A percentile compares a stretch with the other conserved stretches of the same genome.
Conservation (phyloP, 2,888 invertebrate genomes). For the Phaonia tiefii region DNA sequence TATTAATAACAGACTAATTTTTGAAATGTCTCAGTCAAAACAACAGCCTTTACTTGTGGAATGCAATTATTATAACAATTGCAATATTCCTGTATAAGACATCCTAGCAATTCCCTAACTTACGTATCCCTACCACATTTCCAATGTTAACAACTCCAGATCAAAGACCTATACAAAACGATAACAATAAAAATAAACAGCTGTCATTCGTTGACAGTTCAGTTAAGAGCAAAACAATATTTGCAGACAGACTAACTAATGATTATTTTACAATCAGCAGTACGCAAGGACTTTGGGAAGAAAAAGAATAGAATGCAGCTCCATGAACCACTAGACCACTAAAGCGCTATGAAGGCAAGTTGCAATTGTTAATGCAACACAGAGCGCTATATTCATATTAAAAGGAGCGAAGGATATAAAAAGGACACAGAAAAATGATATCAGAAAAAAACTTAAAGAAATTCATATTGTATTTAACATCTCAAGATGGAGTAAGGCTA, state of each 20-base stretch:
- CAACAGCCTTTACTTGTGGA: no score
- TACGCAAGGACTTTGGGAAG: constrained; percentile 5
- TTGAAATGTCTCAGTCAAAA: no score
- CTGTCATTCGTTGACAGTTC: constrained; percentile 74
- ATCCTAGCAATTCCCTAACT: no score
- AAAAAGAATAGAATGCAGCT: background rate
- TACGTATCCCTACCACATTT: no score
- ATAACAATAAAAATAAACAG: constrained; percentile 66
- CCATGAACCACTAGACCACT: constrained; percentile 41
- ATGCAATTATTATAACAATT: no score
- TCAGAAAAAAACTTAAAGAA: background rate
- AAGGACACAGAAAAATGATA: background rate
- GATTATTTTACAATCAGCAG: constrained; percentile 62
- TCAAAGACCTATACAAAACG: background rate
- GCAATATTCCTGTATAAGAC: no score
- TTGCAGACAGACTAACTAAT: constrained; percentile 66
- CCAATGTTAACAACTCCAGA: no score
- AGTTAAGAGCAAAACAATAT: constrained; percentile 71
- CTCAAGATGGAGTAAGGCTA: constrained; percentile 49
- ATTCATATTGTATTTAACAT: constrained; percentile 60
- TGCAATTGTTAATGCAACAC: constrained; percentile 59
- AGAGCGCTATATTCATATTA: constrained; percentile 12
- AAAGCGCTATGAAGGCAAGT: constrained; percentile 27
- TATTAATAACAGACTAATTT: no score
- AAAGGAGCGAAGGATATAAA: background rate